Base-by-base conservation (phyloP, 2,113 vertebrate species). In the Martes martes region DNA sequence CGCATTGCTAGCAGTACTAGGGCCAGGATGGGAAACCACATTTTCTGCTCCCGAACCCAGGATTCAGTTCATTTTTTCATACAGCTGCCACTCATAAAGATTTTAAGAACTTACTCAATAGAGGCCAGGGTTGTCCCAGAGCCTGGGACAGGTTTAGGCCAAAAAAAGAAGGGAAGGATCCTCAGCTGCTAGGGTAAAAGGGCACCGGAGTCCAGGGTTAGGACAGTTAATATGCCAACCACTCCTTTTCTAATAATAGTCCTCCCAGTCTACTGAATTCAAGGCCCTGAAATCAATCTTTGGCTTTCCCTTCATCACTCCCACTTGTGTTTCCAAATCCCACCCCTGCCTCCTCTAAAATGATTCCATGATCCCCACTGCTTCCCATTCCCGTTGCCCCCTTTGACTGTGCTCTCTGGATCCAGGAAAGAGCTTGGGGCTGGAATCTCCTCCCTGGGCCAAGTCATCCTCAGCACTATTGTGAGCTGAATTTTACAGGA, bases 71-170 rank as follows among this genome's bases (percentile, higher is more conserved):
- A 57, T 85, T 84, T 88, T 93, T 76, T 81, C 92, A 80, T 61
- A 89, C 69, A 98, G 82, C 36, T 91, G 78, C 31, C 31, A 55
- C 86, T 74, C 50, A 52, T 88, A 89, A 85, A 93, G 21, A 26
- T 81, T 87, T 96, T 15, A 63, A 78, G 57, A 39, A 65, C 69
- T 92, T 81, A 36, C 81, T 93, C 69, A 57, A 39, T 76, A 47
- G 21, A 81, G n/a, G 50, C 78, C 47, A 88, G 59, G n/a, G 91
- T 93, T 93, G 76, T 88, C 63, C 47, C 74, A 94, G 89, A 55
- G 47, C 16, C 71, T 63, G 42, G 76, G 80, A 39, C 21, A 74
- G 67, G 57, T 76, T 94, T 79, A 91, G 93, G 10, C 21, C 26
- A 15, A 31, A 76, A 45, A 59, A 45, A 83, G 65, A 63, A 69